Evolutionary conservation across 2,888 invertebrate genomes (phyloP).

Genomic region (Brachylomia viminalis): DNA sequence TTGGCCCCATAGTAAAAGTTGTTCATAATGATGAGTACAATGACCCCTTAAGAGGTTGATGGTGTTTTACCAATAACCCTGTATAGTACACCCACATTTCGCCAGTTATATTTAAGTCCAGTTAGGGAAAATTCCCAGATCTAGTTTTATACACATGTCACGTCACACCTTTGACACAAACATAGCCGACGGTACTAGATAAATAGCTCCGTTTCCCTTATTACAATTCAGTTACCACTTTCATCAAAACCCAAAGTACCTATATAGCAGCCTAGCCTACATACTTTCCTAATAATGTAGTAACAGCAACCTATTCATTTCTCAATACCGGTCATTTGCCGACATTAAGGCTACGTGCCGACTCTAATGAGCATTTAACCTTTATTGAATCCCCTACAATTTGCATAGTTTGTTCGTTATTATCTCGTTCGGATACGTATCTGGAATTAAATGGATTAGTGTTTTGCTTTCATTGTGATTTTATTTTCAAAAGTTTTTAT

Average conservation of each 20-base stretch:
- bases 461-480: neutral
- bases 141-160: too few species aligned
- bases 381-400: conserved; percentile 49
- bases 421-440: neutral
- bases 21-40: too few species aligned
- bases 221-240: conserved; percentile 17
- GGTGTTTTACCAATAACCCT: too few species aligned
- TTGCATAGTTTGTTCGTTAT: conserved; percentile 22
- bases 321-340: conserved; percentile 45
- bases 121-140: too few species aligned
- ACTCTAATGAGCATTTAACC: conserved; percentile 41
- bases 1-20: too few species aligned
- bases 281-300: conserved; percentile 35
- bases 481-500: neutral
- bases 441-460: neutral
- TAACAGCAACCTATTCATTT: conserved; percentile 51
- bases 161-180: neutral
- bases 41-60: too few species aligned
- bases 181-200: neutral
- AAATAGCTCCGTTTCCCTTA: neutral
- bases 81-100: too few species aligned
- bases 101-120: too few species aligned
- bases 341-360: conserved; percentile 20
- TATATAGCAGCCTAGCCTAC: conserved; percentile 24
- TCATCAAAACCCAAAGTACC: neutral